Evolutionary conservation across 2,888 invertebrate genomes (phyloP).

Genomic region (Ornithoptera alexandrae): DNA sequence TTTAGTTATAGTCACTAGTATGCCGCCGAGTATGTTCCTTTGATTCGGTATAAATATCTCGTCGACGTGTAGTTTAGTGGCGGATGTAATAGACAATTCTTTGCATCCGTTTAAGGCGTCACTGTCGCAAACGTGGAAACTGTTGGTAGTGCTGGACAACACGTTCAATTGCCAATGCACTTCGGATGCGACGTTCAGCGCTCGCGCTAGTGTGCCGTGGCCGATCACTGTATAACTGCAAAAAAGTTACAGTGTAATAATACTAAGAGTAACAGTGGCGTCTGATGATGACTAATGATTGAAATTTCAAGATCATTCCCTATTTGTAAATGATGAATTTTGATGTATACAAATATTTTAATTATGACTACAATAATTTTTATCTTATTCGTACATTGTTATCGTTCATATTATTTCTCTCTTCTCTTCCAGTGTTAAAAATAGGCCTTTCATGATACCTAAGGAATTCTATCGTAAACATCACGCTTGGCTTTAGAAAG

Average conservation of each 20-base stretch:
- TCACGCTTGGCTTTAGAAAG: too few species aligned
- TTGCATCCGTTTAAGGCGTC: constrained; percentile 44
- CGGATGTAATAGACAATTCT: constrained; percentile 43
- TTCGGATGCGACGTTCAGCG: constrained; percentile 41
- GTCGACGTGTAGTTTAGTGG: constrained; percentile 57
- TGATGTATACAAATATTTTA: too few species aligned
- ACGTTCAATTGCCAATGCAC: constrained; percentile 64
- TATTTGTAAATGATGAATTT: too few species aligned
- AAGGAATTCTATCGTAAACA: too few species aligned
- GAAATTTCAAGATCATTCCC: too few species aligned
- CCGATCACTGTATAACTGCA: constrained; percentile 64
- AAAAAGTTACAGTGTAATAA: not conserved
- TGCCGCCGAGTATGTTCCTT: constrained; percentile 64
- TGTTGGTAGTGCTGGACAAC: constrained; percentile 46
- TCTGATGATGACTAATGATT: too few species aligned
- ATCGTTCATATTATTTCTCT: too few species aligned
- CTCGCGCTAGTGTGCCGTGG: constrained; percentile 50
- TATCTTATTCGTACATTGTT: too few species aligned
- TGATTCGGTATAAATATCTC: constrained; percentile 68
- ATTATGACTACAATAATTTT: too few species aligned
- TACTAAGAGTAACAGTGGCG: too few species aligned
- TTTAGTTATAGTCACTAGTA: constrained; percentile 54
- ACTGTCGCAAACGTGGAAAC: constrained; percentile 66
- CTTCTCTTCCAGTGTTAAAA: too few species aligned
- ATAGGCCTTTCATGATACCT: too few species aligned